Conservation (phyloP, 1,140 invertebrate species). For the Camponotus pennsylvanicus region DNA sequence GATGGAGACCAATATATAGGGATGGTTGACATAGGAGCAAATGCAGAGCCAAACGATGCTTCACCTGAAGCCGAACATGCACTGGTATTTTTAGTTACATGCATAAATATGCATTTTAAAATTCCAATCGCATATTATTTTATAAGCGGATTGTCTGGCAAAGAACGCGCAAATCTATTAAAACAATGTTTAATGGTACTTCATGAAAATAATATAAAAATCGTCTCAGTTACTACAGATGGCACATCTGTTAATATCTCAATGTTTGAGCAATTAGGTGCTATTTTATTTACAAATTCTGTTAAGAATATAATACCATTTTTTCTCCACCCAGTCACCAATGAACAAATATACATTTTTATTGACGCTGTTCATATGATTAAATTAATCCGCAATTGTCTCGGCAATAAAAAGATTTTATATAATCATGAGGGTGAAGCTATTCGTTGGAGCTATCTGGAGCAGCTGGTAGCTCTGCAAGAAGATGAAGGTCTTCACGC, state of each 20-base stretch:
- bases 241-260: not conserved
- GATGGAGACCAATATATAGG: not conserved
- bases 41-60: not conserved
- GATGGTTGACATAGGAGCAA: too few species aligned
- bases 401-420: not conserved
- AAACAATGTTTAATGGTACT: too few species aligned
- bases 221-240: too few species aligned
- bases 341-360: not conserved
- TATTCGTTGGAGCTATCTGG: not conserved
- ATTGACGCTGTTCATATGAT: not conserved
- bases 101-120: not conserved
- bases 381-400: not conserved
- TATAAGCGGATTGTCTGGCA: too few species aligned
- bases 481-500: not conserved
- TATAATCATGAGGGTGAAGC: not conserved
- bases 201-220: too few species aligned
- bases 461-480: not conserved
- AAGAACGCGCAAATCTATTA: too few species aligned
- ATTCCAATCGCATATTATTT: too few species aligned
- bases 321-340: not conserved
- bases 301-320: not conserved
- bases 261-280: not conserved
- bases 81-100: conserved; percentile 5
- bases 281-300: not conserved
- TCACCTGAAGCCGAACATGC: not conserved